Evolutionary conservation across 2,888 invertebrate genomes (phyloP).

Genomic region (Pharmacophagus antenor): DNA sequence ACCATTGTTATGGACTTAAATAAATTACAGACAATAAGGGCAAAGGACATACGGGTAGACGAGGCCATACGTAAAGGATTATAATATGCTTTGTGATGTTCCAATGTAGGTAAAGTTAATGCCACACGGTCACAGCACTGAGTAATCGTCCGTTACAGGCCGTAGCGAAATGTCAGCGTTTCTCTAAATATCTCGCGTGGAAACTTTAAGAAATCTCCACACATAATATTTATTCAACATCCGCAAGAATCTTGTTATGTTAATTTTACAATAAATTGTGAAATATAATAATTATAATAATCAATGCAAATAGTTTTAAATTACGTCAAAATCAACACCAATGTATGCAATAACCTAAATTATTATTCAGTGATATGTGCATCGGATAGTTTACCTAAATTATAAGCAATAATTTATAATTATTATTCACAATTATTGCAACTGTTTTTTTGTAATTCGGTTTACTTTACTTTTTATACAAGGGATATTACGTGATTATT

Average conservation of each 20-base stretch:
- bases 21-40: constrained; percentile 29
- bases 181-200: constrained; percentile 51
- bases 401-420: background rate
- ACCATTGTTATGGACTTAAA: constrained; percentile 29
- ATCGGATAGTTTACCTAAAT: background rate
- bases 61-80: constrained; percentile 20
- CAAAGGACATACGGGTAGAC: constrained; percentile 21
- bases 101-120: constrained; percentile 56
- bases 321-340: constrained; percentile 14
- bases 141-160: constrained; percentile 50
- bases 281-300: constrained; percentile 31
- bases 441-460: background rate
- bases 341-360: constrained; percentile 10
- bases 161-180: constrained; percentile 55
- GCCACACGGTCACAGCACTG: constrained; percentile 50
- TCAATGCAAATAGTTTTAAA: constrained; percentile 18
- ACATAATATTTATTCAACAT: constrained; percentile 32
- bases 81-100: constrained; percentile 39
- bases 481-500: background rate
- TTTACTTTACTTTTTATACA: background rate
- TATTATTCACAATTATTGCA: no score
- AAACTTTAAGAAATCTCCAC: constrained; percentile 35
- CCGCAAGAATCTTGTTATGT: constrained; percentile 33
- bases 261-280: constrained; percentile 17
- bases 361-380: background rate